Evolutionary conservation across 1,140 invertebrate species (phyloP).

Genomic region (Cyphomyrmex costatus): DNA sequence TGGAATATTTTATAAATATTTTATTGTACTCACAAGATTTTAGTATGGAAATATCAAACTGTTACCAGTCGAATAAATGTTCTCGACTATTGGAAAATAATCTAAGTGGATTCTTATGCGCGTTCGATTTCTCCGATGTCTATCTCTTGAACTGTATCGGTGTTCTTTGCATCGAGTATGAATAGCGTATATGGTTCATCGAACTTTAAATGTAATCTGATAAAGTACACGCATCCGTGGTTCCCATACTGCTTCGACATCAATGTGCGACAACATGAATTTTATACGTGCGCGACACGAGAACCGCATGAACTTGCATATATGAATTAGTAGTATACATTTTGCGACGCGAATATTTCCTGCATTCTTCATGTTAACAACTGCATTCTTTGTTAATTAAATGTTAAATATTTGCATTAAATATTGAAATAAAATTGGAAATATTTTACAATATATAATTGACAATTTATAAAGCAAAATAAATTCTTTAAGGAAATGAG

Average conservation of each 20-base stretch:
- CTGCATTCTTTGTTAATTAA: background rate
- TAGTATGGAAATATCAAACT: background rate
- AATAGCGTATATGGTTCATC: slow-evolving; percentile 40
- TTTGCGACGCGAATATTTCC: background rate
- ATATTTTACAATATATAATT: slow-evolving; percentile 8
- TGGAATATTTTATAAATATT: background rate
- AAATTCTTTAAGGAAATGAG: background rate
- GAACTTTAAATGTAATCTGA: slow-evolving; percentile 50
- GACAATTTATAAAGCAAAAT: background rate
- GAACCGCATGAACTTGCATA: slow-evolving; percentile 1
- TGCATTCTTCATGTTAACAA: background rate
- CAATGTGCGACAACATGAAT: slow-evolving; percentile 4
- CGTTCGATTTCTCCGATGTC: slow-evolving; percentile 4
- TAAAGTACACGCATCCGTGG: slow-evolving; percentile 41
- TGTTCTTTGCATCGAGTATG: background rate
- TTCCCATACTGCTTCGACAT: slow-evolving; percentile 34
- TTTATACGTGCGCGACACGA: background rate
- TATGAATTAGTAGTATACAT: background rate
- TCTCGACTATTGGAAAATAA: background rate
- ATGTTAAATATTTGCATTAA: background rate
- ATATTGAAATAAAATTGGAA: slow-evolving; percentile 17
- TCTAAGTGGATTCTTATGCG: background rate
- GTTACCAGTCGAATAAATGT: background rate
- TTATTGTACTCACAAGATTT: background rate
- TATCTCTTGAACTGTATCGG: slow-evolving; percentile 6